Evolutionary conservation across 2,113 vertebrate genomes (phyloP), one percentile per base, ranked within the genome.

Genomic region (Sorex fumeus): DNA sequence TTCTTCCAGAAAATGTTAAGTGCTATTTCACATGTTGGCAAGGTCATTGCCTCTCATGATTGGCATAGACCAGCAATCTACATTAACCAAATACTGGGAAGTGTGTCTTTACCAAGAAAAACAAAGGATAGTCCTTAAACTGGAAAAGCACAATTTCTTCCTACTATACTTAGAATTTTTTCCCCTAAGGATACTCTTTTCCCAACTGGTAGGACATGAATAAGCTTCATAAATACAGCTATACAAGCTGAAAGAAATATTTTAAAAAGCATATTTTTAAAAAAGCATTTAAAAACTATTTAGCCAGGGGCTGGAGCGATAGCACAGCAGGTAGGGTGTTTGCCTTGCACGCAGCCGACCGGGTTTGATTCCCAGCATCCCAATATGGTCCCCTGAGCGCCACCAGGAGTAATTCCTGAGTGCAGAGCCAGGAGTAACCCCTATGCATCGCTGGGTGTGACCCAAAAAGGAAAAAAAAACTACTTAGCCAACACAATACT

Each of bases 211-310:
- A 71, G 21, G 74, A 62, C 67, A 84, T 53, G 69, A 34, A 47
- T 36, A 4, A 27, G 3, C 30, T 85, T 88, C 74, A 90, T 85
- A 87, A 93, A 66, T 36, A 84, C 13, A 57, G 30, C 53, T 32
- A 66, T 36, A 85, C 12, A 43, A 28, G 67, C n/a, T 69, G 43
- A 88, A 76, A 32, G 76, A 85, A 28, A 40, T 4, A 4, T 40
- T 53, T 53, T 53, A 53, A 53, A 53, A 53, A 53, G 4, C 18
- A 53, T 40, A 7, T 40, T 40, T 40, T 74, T 25, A 84, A 70
- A 4, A 91, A 92, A 79, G 40, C 40, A 40, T 40, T 40, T n/a
- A 75, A 27, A 2, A 27, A 62, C 2, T 80, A 89, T 66, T 78
- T 8, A 53, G 25, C 3, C 69, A 66, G n/a, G n/a, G n/a, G n/a